phyloP scores from a whole-genome alignment of 2,113 vertebrate genomes.

The Rostratula benghalensis region DNA sequence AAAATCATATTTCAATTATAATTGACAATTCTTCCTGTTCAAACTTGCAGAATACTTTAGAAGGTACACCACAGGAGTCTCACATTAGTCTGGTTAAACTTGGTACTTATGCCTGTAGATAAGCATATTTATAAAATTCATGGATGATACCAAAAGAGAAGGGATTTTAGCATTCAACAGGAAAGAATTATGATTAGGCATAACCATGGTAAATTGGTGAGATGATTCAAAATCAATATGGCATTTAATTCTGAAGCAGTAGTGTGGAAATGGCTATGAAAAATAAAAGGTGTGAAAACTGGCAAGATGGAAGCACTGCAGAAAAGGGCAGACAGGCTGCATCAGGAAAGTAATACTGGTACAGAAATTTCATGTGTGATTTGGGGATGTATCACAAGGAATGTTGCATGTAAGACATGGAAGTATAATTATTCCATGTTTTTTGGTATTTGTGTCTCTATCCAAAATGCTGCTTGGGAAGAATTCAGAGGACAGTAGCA shows the following conservation, averaged over 20 bases:
- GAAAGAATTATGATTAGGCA: background rate
- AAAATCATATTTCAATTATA: background rate
- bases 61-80: background rate
- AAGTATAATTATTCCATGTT: background rate
- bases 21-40: background rate
- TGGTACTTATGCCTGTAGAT: background rate
- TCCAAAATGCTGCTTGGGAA: background rate
- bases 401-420: background rate
- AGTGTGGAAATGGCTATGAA: background rate
- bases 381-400: background rate
- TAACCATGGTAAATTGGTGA: background rate
- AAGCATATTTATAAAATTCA: background rate
- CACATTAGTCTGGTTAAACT: background rate
- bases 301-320: background rate
- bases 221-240: background rate
- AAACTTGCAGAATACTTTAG: background rate
- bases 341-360: background rate
- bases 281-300: background rate
- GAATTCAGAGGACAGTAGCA: background rate
- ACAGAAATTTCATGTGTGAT: background rate
- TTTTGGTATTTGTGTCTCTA: background rate
- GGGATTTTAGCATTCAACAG: background rate
- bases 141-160: background rate
- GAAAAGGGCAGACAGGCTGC: background rate
- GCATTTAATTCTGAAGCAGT: background rate